Percentiles rank a stretch among this genome's conserved stretches.
These are phyloP conservation scores for Spea hammondii DNA, from an alignment of 2,797 vertebrate genomes.

Conservation along the genomic window DNA sequence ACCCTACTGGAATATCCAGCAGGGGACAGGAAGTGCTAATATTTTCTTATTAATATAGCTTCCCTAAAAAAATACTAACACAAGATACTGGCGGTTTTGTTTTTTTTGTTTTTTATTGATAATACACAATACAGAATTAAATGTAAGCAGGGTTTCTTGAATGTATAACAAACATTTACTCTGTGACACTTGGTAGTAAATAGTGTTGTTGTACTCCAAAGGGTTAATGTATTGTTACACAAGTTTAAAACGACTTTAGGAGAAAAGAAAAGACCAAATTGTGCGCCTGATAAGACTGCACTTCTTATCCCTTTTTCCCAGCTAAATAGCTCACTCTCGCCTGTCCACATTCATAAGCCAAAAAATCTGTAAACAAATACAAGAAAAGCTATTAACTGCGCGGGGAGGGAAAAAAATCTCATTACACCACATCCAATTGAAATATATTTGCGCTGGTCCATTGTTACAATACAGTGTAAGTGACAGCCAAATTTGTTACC, in stretches of 20 bases:
- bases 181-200: too few species aligned
- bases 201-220: neutral
- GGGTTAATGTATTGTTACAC: neutral
- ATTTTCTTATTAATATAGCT: too few species aligned
- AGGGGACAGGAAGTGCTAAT: too few species aligned
- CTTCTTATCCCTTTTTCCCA: constrained; percentile 11
- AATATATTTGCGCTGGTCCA: constrained; percentile 47
- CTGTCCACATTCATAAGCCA: constrained; percentile 49
- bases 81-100: too few species aligned
- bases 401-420: constrained; percentile 43
- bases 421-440: constrained; percentile 51
- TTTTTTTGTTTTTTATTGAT: too few species aligned
- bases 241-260: constrained; percentile 11
- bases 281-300: neutral
- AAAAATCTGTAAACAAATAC: constrained; percentile 51
- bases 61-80: too few species aligned
- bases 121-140: neutral
- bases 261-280: neutral
- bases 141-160: neutral
- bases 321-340: constrained; percentile 46
- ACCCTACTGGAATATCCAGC: too few species aligned
- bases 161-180: too few species aligned
- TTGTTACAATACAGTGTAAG: constrained; percentile 52
- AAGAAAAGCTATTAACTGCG: constrained; percentile 50
- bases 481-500: constrained; percentile 50